Evolutionary conservation across 2,797 vertebrate genomes (phyloP).

Genomic region (Mus caroli): DNA sequence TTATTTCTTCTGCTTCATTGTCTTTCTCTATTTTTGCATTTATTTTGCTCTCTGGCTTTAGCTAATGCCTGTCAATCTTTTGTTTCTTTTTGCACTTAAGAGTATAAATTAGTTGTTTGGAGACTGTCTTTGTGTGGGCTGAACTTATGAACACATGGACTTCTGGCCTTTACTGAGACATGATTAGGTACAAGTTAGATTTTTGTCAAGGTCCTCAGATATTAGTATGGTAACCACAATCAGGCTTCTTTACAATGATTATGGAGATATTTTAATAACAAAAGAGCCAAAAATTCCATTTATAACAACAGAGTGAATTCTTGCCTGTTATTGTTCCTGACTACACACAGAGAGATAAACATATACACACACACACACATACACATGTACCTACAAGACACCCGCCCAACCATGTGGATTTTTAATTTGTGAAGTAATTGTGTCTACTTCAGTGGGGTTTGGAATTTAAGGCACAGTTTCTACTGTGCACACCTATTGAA

Average conservation of each 20-base stretch:
- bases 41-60: neutral
- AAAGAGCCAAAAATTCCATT: conserved; percentile 8
- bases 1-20: neutral
- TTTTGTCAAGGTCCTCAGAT: conserved; percentile 14
- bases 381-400: neutral
- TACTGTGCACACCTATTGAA: neutral
- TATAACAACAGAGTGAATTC: neutral
- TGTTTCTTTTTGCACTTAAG: neutral
- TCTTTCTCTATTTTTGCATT: neutral
- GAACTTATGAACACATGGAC: neutral
- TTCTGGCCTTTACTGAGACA: neutral
- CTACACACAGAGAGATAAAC: no score
- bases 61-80: neutral
- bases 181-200: neutral
- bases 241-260: neutral
- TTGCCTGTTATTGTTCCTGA: neutral
- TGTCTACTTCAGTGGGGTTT: neutral
- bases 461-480: neutral
- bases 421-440: conserved; percentile 6
- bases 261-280: neutral
- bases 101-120: neutral
- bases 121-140: neutral
- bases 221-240: neutral
- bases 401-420: neutral
- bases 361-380: neutral